Base-by-base conservation (phyloP, 2,797 vertebrate genomes). In the Percopsis omiscomaycus region DNA sequence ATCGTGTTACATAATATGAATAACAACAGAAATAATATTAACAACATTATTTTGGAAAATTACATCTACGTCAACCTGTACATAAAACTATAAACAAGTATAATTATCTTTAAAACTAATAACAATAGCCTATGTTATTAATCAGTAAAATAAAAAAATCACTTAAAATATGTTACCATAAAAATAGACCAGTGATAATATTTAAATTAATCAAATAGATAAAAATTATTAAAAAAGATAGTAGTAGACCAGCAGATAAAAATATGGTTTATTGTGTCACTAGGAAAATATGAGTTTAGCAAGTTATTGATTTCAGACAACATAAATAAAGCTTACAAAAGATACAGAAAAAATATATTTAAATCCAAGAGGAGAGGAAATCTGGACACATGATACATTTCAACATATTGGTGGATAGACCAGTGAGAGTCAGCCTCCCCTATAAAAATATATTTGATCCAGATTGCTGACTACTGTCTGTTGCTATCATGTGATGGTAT, bases 391-490 rank as follows among this genome's bases (percentile, higher is more conserved):
- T 63, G 59, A 64, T 30, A 57, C 54, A 64, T 72, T 60, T 59
- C 16, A 61, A 68, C 56, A 74, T 29, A 61, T 45, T 49, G 37
- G 44, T 55, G 56, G 58, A 60, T 29, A 68, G 55, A 9, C n/a
- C 13, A 3, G 27, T 75, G 46, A 59, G 32, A 73, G 81, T 80
- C 67, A 64, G 55, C 15, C 59, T 63, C 12, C 64, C 64, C 22
- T 22, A 22, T 22, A 22, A 22, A 22, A 22, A 22, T 22, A 22
- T 22, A 22, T 81, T 84, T 74, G 55, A 80, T 74, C 53, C 76
- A 69, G 52, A 79, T 70, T 68, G 64, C 64, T 57, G 44, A 71
- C 77, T 65, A 56, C 62, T 64, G 65, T 72, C 45, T 76, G 49
- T 57, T 66, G 64, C 59, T 64, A 61, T 68, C 32, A 59, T 59